phyloP scores from a whole-genome alignment of 2,113 vertebrate species.

The Sceloporus tristichus region DNA sequence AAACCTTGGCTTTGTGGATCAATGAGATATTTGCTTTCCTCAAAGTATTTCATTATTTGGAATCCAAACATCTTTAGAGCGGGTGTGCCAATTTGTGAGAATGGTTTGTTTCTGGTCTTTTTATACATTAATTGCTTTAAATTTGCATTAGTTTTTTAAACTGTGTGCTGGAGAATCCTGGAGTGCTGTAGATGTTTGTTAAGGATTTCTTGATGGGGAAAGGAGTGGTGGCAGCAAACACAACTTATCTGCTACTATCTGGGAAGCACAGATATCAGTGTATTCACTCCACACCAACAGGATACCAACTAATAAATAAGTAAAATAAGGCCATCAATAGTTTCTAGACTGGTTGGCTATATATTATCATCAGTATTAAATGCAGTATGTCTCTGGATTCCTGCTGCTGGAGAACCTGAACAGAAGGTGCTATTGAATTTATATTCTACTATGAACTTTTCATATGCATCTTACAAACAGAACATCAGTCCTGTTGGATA shows the following conservation, averaged over 20 bases:
- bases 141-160: background rate
- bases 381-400: background rate
- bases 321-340: background rate
- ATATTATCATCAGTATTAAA: too few relatives aligned
- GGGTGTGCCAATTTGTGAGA: background rate
- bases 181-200: background rate
- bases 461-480: too few relatives aligned
- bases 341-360: too few relatives aligned
- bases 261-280: background rate
- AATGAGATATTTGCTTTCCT: constrained; percentile 45
- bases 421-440: background rate
- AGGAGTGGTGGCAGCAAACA: too few relatives aligned
- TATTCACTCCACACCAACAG: background rate
- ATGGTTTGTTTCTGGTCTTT: background rate
- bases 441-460: too few relatives aligned
- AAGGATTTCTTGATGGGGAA: background rate
- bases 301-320: background rate
- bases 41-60: constrained; percentile 15
- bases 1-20: background rate
- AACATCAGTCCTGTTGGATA: too few relatives aligned
- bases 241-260: background rate
- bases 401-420: background rate
- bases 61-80: background rate
- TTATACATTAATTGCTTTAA: background rate
- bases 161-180: background rate